phyloP scores from a whole-genome alignment of 2,888 invertebrate genomes.

The Zhengitettix transpicula region DNA sequence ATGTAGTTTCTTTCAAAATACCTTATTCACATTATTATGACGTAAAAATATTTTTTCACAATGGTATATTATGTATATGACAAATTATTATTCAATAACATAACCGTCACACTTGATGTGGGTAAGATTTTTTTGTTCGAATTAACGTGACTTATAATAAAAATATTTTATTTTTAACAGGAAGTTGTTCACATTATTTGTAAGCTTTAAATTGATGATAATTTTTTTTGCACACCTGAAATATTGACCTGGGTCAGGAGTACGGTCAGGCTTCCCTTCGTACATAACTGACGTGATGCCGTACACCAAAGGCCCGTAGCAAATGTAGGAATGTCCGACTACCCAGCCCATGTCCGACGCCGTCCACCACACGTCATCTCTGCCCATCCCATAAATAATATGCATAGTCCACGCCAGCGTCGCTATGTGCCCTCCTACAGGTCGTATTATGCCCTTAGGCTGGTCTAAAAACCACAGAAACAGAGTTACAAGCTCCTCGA shows the following conservation, averaged over 20 bases:
- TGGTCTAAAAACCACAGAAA: constrained; percentile 25
- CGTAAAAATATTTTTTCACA: no score
- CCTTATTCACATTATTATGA: no score
- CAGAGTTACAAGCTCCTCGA: no score
- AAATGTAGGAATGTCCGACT: constrained; percentile 88
- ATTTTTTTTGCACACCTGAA: constrained; percentile 54
- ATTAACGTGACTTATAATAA: no score
- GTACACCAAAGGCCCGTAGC: constrained; percentile 73
- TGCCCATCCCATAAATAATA: constrained; percentile 59
- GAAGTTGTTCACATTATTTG: no score
- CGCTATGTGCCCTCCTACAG: constrained; percentile 77
- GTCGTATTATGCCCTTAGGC: constrained; percentile 70
- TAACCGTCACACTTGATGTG: no score
- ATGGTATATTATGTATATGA: no score
- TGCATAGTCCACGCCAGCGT: constrained; percentile 72
- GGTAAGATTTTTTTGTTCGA: no score
- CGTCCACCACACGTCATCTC: constrained; percentile 78
- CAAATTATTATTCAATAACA: no score
- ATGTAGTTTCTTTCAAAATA: no score
- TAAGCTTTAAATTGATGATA: no score
- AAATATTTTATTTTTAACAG: no score
- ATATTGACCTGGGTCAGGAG: constrained; percentile 83
- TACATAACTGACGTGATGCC: constrained; percentile 71
- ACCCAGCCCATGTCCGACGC: constrained; percentile 86
- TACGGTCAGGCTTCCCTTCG: constrained; percentile 89